Evolutionary conservation across 1,140 invertebrate species (phyloP).

Genomic region (Rhizoglyphus robini): DNA sequence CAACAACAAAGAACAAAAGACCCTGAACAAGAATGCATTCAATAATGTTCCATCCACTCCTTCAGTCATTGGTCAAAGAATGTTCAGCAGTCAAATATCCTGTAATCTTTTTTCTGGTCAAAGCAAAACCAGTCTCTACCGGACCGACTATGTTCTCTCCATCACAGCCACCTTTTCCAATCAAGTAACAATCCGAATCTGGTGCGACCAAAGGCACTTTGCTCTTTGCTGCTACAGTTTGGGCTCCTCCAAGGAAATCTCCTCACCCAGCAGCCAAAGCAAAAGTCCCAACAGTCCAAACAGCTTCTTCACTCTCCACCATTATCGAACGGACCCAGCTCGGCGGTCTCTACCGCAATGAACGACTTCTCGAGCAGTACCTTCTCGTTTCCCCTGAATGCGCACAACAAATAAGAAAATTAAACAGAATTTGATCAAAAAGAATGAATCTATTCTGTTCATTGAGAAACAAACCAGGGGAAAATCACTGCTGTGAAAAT

Average conservation of each 20-base stretch:
- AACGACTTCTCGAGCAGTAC: not conserved
- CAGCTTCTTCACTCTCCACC: conserved; percentile 43
- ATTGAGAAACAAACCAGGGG: too few relatives aligned
- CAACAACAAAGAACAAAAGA: conserved; percentile 72
- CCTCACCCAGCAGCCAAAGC: conserved; percentile 44
- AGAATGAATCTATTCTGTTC: too few relatives aligned
- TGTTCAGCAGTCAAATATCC: too few relatives aligned
- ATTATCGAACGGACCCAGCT: conserved; percentile 24
- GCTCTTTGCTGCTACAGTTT: conserved; percentile 27
- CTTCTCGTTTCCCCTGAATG: conserved; percentile 22
- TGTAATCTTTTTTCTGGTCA: not conserved
- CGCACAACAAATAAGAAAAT: too few relatives aligned
- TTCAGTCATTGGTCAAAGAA: too few relatives aligned
- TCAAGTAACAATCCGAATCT: not conserved
- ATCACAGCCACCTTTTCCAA: not conserved
- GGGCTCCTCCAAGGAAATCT: conserved; percentile 29
- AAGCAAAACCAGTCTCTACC: not conserved
- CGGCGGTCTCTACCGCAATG: too few relatives aligned
- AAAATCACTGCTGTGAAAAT: too few relatives aligned
- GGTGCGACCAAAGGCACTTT: conserved; percentile 29
- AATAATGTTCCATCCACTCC: not conserved
- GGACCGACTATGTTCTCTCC: not conserved
- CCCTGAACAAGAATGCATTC: not conserved
- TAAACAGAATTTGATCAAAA: too few relatives aligned
- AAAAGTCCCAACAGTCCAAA: conserved; percentile 52